Evolutionary conservation across 1,140 invertebrate species (phyloP).

Genomic region (Wasmannia auropunctata): DNA sequence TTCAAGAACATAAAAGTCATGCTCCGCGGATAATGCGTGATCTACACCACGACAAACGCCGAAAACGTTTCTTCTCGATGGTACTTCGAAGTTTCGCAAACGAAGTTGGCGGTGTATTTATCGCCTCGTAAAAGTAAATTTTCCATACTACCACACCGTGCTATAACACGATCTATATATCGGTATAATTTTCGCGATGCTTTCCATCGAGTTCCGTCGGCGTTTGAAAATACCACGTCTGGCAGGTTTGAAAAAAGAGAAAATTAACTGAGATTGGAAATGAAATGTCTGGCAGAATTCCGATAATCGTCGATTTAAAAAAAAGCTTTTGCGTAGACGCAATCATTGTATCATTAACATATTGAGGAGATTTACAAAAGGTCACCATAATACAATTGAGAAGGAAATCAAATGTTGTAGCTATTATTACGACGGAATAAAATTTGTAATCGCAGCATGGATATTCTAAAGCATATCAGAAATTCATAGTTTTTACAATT

Average conservation of each 20-base stretch:
- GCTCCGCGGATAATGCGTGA: conserved; percentile 37
- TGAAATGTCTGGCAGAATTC: conserved; percentile 49
- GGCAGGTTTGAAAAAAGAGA: background rate
- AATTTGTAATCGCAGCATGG: background rate
- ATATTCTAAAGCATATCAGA: background rate
- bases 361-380: background rate
- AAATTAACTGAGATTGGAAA: conserved; percentile 12
- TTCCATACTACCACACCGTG: conserved; percentile 16
- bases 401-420: background rate
- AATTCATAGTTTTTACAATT: background rate
- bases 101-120: conserved; percentile 67
- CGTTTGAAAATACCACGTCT: conserved; percentile 14
- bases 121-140: conserved; percentile 70
- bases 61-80: conserved; percentile 41
- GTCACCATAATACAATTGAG: background rate
- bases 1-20: conserved; percentile 43
- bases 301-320: conserved; percentile 33
- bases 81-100: conserved; percentile 21
- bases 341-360: conserved; percentile 8
- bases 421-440: background rate
- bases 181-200: conserved; percentile 59
- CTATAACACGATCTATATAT: conserved; percentile 57
- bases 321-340: conserved; percentile 47
- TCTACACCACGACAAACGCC: conserved; percentile 48
- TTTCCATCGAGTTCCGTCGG: background rate